Evolutionary conservation across 2,888 invertebrate species (phyloP), one percentile per base, ranked within the genome.

Genomic region (Alloplasta piceator): DNA sequence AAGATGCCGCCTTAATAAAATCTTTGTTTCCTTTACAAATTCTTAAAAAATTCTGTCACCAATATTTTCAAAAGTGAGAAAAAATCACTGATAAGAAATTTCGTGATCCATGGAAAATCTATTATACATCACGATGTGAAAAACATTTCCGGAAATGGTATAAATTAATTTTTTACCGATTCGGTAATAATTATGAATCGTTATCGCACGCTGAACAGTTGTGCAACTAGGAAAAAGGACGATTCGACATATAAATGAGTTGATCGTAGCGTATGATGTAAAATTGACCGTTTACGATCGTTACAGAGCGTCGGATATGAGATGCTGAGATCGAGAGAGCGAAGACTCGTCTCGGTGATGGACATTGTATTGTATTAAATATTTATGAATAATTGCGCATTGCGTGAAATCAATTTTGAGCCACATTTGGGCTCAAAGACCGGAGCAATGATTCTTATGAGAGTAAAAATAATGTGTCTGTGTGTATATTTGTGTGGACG

Each of bases 341-440:
- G 60, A 64, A 77, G 73, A 58, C 50, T 74, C 66, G 58, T 16
- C 48, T 72, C 14, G 10, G 38, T 39, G 71, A 71, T 63, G 26
- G 26, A 55, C 68, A 43, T 52, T 39, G 10, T 52, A 52, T 72
- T 64, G 50, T 14, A 58, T 41, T 26, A 26, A 26, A 26, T 26
- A 26, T 26, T 26, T 2, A 26, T 26, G 26, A 26, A 26, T 26
- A 26, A 1, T 26, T 26, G 26, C 3, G 26, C 26, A 26, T 26
- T 26, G 52, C 60, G 64, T 60, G 66, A 66, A 81, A 78, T 77
- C 66, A 66, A 78, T 81, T 78, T 81, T 74, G 48, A 60, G 66
- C 64, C 77, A 46, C 68, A 46, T 81, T 77, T 64, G 50, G 80
- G 39, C 52, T 70, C 48, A 60, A 81, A 73, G 64, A 70, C 52